These are phyloP conservation scores for Cepphus grylle DNA, from an alignment of 2,113 vertebrate genomes.

Conservation along the genomic window DNA sequence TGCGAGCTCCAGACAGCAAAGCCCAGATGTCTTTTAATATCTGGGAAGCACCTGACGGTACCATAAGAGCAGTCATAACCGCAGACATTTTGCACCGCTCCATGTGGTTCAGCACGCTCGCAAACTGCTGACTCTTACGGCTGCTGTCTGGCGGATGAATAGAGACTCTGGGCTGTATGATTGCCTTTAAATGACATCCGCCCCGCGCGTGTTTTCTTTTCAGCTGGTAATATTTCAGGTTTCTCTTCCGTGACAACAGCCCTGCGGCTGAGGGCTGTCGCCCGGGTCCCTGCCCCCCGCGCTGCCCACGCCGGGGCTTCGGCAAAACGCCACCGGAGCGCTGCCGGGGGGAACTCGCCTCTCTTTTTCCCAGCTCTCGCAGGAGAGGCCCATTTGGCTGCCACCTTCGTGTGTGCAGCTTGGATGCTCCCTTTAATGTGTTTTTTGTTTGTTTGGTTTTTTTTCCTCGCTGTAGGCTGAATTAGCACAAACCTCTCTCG, in stretches of 20 bases:
- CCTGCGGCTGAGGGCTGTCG: not conserved
- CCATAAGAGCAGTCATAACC: not conserved
- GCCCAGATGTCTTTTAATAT: not conserved
- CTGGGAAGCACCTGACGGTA: not conserved
- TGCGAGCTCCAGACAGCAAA: not conserved
- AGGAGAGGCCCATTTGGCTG: not conserved
- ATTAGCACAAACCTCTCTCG: not conserved
- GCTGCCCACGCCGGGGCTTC: fast-evolving
- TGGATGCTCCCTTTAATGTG: not conserved
- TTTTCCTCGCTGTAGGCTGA: not conserved
- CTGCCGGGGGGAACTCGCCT: not conserved
- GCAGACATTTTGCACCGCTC: not conserved
- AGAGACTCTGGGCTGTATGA: not conserved
- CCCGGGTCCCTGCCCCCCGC: not conserved
- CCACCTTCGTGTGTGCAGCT: not conserved
- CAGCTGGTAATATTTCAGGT: not conserved
- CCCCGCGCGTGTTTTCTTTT: not conserved
- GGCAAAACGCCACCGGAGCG: fast-evolving
- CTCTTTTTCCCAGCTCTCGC: fast-evolving
- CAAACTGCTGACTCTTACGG: not conserved
- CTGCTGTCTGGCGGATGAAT: not conserved
- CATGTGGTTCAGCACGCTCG: fast-evolving
- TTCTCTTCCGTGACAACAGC: not conserved
- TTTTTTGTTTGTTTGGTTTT: not conserved
- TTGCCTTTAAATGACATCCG: not conserved